These are phyloP conservation scores for Catostylus mosaicus DNA, from an alignment of 30 jellyfish, hydroid and myxozoan species.

Conservation along the genomic window DNA sequence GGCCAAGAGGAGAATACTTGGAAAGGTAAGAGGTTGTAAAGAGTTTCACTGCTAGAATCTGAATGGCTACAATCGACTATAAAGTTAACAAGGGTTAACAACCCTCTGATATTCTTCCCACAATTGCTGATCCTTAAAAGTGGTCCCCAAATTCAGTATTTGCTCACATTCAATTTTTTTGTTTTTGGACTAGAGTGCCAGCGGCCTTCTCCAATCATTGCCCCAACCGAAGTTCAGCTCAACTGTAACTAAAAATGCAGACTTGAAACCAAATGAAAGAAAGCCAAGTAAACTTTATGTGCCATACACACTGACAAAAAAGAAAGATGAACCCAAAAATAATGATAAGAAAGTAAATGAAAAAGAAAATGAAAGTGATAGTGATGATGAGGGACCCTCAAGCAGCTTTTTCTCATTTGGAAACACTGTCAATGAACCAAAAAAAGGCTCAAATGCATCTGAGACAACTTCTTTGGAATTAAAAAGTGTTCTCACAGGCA, in stretches of 20 bases:
- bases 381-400: conserved; percentile 59
- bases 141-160: neutral
- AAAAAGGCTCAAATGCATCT: neutral
- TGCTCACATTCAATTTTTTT: neutral
- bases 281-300: conserved; percentile 52
- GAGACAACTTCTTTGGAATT: neutral
- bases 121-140: neutral
- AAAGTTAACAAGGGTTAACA: too few species aligned
- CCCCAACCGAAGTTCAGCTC: conserved; percentile 62
- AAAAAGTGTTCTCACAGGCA: neutral
- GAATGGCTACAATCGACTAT: too few species aligned
- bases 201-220: conserved; percentile 35
- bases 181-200: conserved; percentile 12
- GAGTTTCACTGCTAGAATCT: too few species aligned
- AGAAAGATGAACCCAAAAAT: conserved; percentile 38
- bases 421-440: neutral
- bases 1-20: neutral
- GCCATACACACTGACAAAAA: conserved; percentile 56
- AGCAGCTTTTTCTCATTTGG: conserved; percentile 61
- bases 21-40: conserved; percentile 48
- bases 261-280: conserved; percentile 8
- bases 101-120: too few species aligned
- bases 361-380: conserved; percentile 57
- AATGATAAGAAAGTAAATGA: neutral
- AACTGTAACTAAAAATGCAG: conserved; percentile 1